Percentiles rank a stretch among this genome's conserved stretches.
Conservation (phyloP, 1,140 invertebrate species). For the Drosophila saltans region DNA sequence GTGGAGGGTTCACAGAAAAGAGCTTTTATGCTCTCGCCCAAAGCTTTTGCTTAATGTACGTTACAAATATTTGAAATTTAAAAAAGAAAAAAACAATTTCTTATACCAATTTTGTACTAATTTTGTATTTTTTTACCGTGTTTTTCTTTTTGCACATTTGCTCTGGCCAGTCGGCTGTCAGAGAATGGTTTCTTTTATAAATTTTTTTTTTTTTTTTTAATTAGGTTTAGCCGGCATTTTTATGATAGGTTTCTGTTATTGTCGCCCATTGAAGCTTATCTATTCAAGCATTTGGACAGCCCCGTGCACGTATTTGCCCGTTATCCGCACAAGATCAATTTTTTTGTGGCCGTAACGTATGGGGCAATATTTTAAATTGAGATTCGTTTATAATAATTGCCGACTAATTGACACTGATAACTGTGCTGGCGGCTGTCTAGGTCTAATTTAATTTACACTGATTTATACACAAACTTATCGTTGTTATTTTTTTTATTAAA, state of each 20-base stretch:
- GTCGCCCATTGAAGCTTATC: not conserved
- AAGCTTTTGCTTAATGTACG: not conserved
- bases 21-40: not conserved
- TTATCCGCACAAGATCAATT: constrained; percentile 1
- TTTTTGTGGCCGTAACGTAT: constrained; percentile 1
- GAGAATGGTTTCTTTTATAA: constrained; percentile 1
- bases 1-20: constrained; percentile 29
- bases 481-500: not conserved
- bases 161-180: not conserved
- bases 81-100: not conserved
- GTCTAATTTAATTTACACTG: constrained; percentile 1
- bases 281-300: not conserved
- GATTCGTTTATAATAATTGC: constrained; percentile 1
- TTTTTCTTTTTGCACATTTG: not conserved
- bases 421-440: not conserved
- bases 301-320: not conserved
- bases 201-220: not conserved
- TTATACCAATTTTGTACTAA: not conserved
- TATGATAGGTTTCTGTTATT: not conserved
- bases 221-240: not conserved
- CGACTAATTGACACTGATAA: constrained; percentile 3
- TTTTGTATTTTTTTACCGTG: not conserved
- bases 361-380: constrained; percentile 4
- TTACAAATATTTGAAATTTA: not conserved
- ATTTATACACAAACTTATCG: not conserved